phyloP scores from a whole-genome alignment of 2,113 vertebrate genomes.

The Periophthalmodon schlosseri region DNA sequence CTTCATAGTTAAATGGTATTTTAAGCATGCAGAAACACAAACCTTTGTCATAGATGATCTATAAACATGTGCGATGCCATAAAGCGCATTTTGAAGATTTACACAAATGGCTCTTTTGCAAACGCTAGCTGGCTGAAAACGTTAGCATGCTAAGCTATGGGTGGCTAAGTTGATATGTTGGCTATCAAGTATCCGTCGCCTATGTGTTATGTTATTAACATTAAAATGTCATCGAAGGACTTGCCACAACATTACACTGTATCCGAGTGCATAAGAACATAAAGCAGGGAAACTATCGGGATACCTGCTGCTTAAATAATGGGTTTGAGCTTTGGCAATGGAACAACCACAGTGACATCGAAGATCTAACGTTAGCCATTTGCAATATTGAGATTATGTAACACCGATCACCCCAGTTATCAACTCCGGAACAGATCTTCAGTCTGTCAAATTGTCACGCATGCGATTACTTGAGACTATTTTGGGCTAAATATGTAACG shows the following conservation, averaged over 20 bases:
- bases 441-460: neutral
- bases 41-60: neutral
- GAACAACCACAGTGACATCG: constrained; percentile 40
- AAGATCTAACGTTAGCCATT: constrained; percentile 46
- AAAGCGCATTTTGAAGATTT: neutral
- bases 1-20: constrained; percentile 10
- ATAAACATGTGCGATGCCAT: neutral
- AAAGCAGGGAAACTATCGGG: neutral
- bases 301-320: neutral
- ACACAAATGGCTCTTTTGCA: neutral
- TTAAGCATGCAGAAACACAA: neutral
- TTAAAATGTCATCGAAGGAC: neutral
- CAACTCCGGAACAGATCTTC: neutral
- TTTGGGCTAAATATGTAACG: neutral
- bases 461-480: no score
- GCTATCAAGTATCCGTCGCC: constrained; percentile 40
- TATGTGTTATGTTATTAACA: neutral
- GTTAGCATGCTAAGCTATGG: constrained; percentile 62
- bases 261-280: neutral
- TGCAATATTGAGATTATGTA: constrained; percentile 68
- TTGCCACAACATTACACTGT: neutral
- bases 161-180: constrained; percentile 60
- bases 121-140: constrained; percentile 22
- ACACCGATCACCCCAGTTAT: constrained; percentile 29
- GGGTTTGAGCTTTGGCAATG: constrained; percentile 14